Conservation (phyloP, 2,888 invertebrate genomes). For the Morpho achilles region DNA sequence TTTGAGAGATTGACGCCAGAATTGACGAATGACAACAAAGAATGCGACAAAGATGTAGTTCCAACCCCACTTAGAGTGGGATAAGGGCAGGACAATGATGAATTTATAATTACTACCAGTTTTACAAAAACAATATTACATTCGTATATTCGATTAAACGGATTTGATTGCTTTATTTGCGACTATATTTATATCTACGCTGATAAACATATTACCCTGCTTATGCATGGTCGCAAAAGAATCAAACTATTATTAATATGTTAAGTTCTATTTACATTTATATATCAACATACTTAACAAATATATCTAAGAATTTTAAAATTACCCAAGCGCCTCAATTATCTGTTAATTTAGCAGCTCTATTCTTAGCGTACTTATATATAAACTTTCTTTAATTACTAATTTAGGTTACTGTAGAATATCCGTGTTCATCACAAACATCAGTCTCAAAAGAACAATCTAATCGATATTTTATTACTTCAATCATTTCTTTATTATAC, state of each 20-base stretch:
- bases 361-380: constrained; percentile 11
- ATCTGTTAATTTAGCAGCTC: constrained; percentile 4
- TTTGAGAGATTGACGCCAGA: no score
- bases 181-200: constrained; percentile 10
- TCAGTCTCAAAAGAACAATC: constrained; percentile 63
- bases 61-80: no score
- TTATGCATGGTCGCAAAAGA: constrained; percentile 13
- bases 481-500: constrained; percentile 66
- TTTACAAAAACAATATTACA: no score
- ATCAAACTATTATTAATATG: constrained; percentile 3
- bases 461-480: constrained; percentile 38
- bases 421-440: constrained; percentile 55
- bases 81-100: no score
- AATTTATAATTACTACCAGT: no score
- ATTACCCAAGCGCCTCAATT: constrained; percentile 11
- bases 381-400: constrained; percentile 13
- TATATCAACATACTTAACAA: not conserved
- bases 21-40: no score
- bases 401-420: constrained; percentile 29
- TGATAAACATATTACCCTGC: constrained; percentile 12
- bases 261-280: constrained; percentile 6
- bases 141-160: no score
- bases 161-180: not conserved
- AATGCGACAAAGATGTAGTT: no score
- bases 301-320: constrained; percentile 3